Evolutionary conservation across 2,888 invertebrate genomes (phyloP).

Genomic region (Pachydiplax longipennis): DNA sequence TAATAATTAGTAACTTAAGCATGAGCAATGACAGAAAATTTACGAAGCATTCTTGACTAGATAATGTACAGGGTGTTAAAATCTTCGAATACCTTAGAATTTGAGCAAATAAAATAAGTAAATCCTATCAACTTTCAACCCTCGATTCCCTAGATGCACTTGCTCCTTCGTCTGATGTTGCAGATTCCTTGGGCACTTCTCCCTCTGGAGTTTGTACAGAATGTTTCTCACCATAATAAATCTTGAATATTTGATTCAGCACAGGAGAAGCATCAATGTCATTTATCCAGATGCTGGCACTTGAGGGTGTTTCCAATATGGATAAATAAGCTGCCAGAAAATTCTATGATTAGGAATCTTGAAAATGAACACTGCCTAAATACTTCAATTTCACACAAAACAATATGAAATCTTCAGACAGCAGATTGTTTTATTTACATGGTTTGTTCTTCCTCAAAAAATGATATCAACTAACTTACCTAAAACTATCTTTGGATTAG

Average conservation of each 20-base stretch:
- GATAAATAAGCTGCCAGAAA: slow-evolving; percentile 68
- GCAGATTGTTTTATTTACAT: neutral
- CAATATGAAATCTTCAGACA: neutral
- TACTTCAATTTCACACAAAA: neutral
- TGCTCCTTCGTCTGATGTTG: neutral
- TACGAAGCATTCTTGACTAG: too few species aligned
- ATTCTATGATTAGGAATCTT: slow-evolving; percentile 36
- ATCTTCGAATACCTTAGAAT: neutral
- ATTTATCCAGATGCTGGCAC: slow-evolving; percentile 70
- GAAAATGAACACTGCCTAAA: neutral
- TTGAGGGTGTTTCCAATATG: slow-evolving; percentile 70
- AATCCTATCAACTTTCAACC: neutral
- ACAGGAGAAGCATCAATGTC: slow-evolving; percentile 74
- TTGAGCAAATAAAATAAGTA: neutral
- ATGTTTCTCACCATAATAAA: slow-evolving; percentile 70
- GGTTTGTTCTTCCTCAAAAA: neutral
- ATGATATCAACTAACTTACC: slow-evolving; percentile 58
- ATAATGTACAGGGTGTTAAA: too few species aligned
- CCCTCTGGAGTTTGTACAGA: slow-evolving; percentile 59
- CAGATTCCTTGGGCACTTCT: neutral
- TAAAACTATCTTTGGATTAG: slow-evolving; percentile 70
- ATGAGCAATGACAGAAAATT: too few species aligned
- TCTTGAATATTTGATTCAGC: slow-evolving; percentile 71
- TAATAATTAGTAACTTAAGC: too few species aligned
- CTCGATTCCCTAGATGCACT: neutral